Percentiles rank a stretch among this genome's conserved stretches.
Evolutionary conservation across 1,140 invertebrate genomes (phyloP).

Genomic region (Drosophila aff.): DNA sequence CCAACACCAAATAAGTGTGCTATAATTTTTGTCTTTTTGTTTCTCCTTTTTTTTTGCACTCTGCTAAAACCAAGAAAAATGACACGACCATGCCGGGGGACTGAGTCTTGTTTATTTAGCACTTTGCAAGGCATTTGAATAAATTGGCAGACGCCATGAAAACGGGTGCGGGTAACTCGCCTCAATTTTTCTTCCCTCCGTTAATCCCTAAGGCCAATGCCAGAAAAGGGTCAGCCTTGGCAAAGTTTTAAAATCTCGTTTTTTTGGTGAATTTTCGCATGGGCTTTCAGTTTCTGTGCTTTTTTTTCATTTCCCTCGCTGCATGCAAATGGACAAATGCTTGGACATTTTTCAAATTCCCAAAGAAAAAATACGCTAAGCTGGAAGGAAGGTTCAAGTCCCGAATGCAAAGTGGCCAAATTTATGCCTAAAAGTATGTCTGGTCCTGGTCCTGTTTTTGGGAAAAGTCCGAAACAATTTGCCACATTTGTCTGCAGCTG

Average conservation of each 20-base stretch:
- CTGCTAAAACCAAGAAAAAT: slow-evolving; percentile 70
- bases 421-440: slow-evolving; percentile 69
- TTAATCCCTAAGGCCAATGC: slow-evolving; percentile 72
- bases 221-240: slow-evolving; percentile 73
- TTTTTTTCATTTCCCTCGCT: not conserved
- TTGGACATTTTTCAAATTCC: slow-evolving; percentile 73
- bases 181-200: slow-evolving; percentile 70
- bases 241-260: slow-evolving; percentile 55
- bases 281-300: slow-evolving; percentile 27
- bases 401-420: slow-evolving; percentile 73
- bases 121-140: slow-evolving; percentile 83
- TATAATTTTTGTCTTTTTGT: slow-evolving; percentile 36
- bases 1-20: slow-evolving; percentile 43
- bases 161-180: slow-evolving; percentile 63
- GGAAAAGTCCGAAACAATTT: slow-evolving; percentile 35
- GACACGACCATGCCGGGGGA: slow-evolving; percentile 62
- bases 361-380: slow-evolving; percentile 54
- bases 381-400: slow-evolving; percentile 32
- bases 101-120: slow-evolving; percentile 82
- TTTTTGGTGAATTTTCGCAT: slow-evolving; percentile 36
- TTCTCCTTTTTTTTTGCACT: slow-evolving; percentile 22
- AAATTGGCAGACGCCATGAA: slow-evolving; percentile 71
- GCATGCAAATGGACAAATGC: slow-evolving; percentile 72
- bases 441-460: slow-evolving; percentile 28
- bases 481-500: slow-evolving; percentile 39